A percentile compares a stretch with the other conserved stretches of the same genome.
phyloP scores from a whole-genome alignment of 2,888 invertebrate species.

The Cheilosia scutellata region DNA sequence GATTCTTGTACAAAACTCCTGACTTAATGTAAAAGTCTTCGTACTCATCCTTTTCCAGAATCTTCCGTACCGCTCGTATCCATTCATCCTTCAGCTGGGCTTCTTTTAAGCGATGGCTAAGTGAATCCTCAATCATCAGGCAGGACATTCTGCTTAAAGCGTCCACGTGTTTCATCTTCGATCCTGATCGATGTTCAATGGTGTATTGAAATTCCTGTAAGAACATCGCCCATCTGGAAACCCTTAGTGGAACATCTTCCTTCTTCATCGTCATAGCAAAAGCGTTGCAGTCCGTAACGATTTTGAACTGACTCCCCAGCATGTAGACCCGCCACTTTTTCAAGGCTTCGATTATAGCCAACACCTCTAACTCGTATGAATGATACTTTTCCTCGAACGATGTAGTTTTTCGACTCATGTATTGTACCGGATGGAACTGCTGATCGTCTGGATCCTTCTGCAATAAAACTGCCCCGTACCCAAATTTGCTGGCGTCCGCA shows the following conservation, averaged over 20 bases:
- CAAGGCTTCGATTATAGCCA: constrained; percentile 73
- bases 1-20: constrained; percentile 29
- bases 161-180: constrained; percentile 12
- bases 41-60: constrained; percentile 5
- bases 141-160: constrained; percentile 7
- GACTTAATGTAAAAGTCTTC: constrained; percentile 17
- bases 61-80: not conserved
- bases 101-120: not conserved
- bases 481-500: constrained; percentile 49
- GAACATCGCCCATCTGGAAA: constrained; percentile 27
- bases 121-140: not conserved
- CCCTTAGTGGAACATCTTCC: constrained; percentile 22
- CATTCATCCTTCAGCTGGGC: constrained; percentile 1
- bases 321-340: constrained; percentile 76
- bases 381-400: constrained; percentile 42
- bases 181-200: too few species aligned
- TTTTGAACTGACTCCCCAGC: constrained; percentile 29
- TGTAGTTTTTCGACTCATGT: constrained; percentile 54
- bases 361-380: constrained; percentile 76
- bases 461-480: constrained; percentile 46
- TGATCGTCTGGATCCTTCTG: constrained; percentile 44
- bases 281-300: constrained; percentile 8
- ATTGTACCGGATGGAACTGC: constrained; percentile 42
- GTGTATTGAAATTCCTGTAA: constrained; percentile 15
- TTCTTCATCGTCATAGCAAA: constrained; percentile 24